Base-by-base conservation (phyloP, 1,140 invertebrate genomes). In the Streblospio benedicti region DNA sequence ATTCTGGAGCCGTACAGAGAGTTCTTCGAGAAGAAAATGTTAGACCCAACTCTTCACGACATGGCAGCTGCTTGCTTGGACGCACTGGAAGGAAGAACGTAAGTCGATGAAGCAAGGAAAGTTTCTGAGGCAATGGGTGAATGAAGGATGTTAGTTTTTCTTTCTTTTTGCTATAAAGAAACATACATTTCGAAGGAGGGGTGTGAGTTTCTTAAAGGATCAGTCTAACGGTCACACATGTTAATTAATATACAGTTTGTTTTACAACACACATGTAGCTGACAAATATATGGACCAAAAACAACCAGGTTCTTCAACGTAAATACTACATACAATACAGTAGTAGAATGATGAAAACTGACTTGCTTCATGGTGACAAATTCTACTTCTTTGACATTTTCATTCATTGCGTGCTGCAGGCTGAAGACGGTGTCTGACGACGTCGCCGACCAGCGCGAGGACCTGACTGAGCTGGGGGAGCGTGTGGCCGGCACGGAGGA, bases 31-130 rank as follows among this genome's bases (percentile, higher is more conserved):
- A 52, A 18, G 20, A 16, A 58, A 14, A 44, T 43, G 20, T 31
- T 49, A 30, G 25, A 12, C 33, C 14, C 59, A 6, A 52, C 18
- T 44, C 2, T 62, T 6, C 61, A 59, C 33, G 59, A 62, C 14
- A 27, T 53, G 23, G 57, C 33, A 9, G 16, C 23, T 9, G 16
- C 52, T 16, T 38, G 65, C 25, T 3, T 69, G 1, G 62, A 69
- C 45, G 57, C 61, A 31, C 51, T 69, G 45, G 67, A 69, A 28
- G 67, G 67, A 23, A 63, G 60, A 33, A 69, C 61, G 67, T 69
- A 47, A 45, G 63, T 18, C 20, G 20, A 30, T 23, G 0, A 53
- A 3, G 14, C 33, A 23, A 20, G 25, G 4, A n/a, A n/a, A n/a
- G n/a, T n/a, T n/a, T n/a, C n/a, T n/a, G 6, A 20, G 14, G n/a